These are phyloP conservation scores for human DNA, from an alignment of 2,113 vertebrate species.

Conservation along the genomic window GRCh38 chr16:88940001-88940500, in stretches of 20 bases:
- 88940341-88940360: constrained; percentile 48
- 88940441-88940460: constrained; percentile 63
- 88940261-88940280: background rate
- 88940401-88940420: constrained; percentile 58
- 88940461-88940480: background rate
- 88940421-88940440: constrained; percentile 63
- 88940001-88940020: constrained; percentile 37
- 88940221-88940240: background rate
- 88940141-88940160: background rate
- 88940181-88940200: background rate
- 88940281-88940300: background rate
- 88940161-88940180: background rate
- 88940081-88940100: background rate
- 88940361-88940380: constrained; percentile 76
- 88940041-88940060: constrained; percentile 48
- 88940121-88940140: background rate
- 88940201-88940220: background rate
- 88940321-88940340: constrained; percentile 61
- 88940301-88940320: constrained; percentile 56
- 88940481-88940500: background rate
- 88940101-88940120: background rate
- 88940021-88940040: constrained; percentile 28
- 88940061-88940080: background rate
- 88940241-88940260: background rate
- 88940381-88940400: constrained; percentile 50